Base-by-base conservation (phyloP, 1,140 invertebrate genomes). In the Nephotettix cincticeps region DNA sequence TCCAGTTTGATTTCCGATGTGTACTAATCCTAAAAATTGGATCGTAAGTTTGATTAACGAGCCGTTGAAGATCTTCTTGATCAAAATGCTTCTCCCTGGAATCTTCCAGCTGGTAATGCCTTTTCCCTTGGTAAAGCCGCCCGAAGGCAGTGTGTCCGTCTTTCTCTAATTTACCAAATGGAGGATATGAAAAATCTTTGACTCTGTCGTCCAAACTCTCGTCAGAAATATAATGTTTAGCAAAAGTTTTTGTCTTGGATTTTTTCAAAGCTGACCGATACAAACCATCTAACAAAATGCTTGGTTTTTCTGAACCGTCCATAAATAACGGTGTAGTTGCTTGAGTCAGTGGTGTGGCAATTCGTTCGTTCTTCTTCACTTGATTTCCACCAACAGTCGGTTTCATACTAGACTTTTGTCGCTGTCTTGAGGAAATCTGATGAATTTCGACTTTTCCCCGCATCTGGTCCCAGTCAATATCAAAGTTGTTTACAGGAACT, bases 381-480 rank as follows among this genome's bases (percentile, higher is more conserved):
- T 9, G 47, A 11, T 17, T 51, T 51, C 47, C 21, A 51, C 3
- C 4, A 9, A 51, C 4, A 17, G 14, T 51, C 4, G 47, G 47
- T 51, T 4, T 51, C 32, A 36, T 36, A 36, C 32, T 36, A 14
- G 32, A 14, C 19, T 51, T 51, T 3, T 19, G 47, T 51, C 19
- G 14, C 4, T 51, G 21, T n/a, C 4, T 11, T 4, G 47, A 4
- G 3, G 47, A 4, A 21, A 51, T 51, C 47, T 51, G 14, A 17
- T 51, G 47, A 40, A 40, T 6, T 17, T 40, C 36, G 3, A 51
- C 4, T 51, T 51, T 51, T 21, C 47, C 4, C 19, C n/a, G 47
- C 47, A 51, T 51, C 47, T 51, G 47, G 3, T 51, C 47, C 47
- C 47, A 51, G n/a, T 51, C 47, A 4, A 51, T 51, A 21, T 51